Evolutionary conservation across 2,797 vertebrate species (phyloP).

Genomic region (Anabas testudineus): DNA sequence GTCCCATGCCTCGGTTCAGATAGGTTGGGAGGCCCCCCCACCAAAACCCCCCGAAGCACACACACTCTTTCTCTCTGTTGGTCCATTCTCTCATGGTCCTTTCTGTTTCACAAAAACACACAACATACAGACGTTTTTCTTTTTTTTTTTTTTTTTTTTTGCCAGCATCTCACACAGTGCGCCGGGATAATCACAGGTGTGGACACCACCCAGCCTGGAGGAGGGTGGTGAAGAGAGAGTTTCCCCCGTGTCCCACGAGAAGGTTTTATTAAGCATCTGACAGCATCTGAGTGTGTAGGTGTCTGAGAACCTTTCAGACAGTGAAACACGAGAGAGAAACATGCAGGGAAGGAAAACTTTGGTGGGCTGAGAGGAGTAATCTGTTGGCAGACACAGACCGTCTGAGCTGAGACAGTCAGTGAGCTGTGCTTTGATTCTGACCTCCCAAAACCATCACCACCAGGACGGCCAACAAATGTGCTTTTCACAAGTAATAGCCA

Average conservation of each 20-base stretch:
- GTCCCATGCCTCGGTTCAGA: constrained; percentile 69
- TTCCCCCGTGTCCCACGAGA: constrained; percentile 17
- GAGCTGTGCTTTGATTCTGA: neutral
- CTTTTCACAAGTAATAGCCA: neutral
- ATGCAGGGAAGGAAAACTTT: neutral
- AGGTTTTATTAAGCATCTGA: constrained; percentile 56
- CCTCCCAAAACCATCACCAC: neutral
- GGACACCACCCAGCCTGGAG: constrained; percentile 59
- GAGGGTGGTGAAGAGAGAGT: constrained; percentile 47
- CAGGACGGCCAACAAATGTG: neutral
- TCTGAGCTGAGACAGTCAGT: too few relatives aligned
- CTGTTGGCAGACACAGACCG: constrained; percentile 24
- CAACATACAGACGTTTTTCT: constrained; percentile 3
- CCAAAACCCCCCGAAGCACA: constrained; percentile 18
- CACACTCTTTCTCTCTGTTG: constrained; percentile 27
- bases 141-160: too few relatives aligned
- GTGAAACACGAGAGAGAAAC: constrained; percentile 8
- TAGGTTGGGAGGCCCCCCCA: constrained; percentile 42
- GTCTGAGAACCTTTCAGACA: constrained; percentile 42
- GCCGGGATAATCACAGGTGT: constrained; percentile 58
- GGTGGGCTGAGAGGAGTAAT: constrained; percentile 20
- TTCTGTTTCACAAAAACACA: constrained; percentile 38
- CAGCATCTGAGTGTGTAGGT: constrained; percentile 43
- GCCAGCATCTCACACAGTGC: constrained; percentile 35
- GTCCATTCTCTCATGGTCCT: constrained; percentile 17